These are phyloP conservation scores for Climacteris rufus DNA, from an alignment of 2,113 vertebrate genomes.

Conservation along the genomic window DNA sequence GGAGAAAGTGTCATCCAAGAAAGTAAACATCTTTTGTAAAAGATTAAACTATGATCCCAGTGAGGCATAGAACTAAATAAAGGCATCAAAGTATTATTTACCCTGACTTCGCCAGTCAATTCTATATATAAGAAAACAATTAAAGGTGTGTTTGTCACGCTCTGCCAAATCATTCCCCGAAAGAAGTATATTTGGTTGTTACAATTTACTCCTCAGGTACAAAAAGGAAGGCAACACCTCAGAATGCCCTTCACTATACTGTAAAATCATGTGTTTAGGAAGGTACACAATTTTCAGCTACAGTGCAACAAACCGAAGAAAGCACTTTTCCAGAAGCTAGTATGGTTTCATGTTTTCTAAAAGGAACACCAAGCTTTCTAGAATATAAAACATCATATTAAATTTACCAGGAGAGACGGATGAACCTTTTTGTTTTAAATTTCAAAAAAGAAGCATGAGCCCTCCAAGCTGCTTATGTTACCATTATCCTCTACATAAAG, in stretches of 20 bases:
- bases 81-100: background rate
- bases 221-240: background rate
- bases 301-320: background rate
- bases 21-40: background rate
- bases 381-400: background rate
- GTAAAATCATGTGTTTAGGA: background rate
- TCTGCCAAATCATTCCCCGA: background rate
- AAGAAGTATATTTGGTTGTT: background rate
- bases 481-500: background rate
- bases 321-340: background rate
- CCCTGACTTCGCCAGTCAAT: background rate
- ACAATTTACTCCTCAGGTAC: background rate
- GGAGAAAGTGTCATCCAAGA: background rate
- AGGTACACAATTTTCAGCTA: background rate
- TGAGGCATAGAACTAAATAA: background rate
- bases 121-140: background rate
- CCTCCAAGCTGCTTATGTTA: background rate
- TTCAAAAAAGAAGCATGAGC: background rate
- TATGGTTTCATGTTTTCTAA: background rate
- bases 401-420: background rate
- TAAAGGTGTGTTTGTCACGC: background rate
- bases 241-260: background rate
- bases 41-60: background rate
- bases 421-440: background rate
- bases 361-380: background rate